Conservation (phyloP, 2,797 vertebrate genomes). For the Anolis apletophallus region DNA sequence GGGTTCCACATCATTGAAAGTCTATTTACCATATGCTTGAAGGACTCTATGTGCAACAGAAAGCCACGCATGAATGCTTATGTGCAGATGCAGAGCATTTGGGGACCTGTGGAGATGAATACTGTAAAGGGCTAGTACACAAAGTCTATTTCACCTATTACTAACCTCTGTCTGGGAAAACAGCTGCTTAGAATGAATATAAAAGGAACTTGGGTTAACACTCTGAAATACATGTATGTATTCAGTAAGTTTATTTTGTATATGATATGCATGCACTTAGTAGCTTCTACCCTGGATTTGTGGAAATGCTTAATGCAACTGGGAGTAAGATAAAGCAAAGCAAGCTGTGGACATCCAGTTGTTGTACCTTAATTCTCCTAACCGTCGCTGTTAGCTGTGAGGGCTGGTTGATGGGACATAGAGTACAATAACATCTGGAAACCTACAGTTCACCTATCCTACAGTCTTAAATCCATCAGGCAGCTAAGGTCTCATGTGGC, state of each 20-base stretch:
- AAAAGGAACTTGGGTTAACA: not conserved
- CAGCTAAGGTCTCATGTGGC: not conserved
- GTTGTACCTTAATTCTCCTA: too few relatives aligned
- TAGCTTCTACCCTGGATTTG: not conserved
- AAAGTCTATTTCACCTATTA: constrained; percentile 43
- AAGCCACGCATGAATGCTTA: constrained; percentile 64
- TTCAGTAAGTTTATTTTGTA: not conserved
- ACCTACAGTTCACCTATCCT: not conserved
- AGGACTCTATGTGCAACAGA: constrained; percentile 67
- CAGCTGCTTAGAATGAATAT: constrained; percentile 9
- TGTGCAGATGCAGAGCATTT: constrained; percentile 55
- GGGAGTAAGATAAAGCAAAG: not conserved
- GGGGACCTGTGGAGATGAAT: constrained; percentile 58
- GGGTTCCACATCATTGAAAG: constrained; percentile 69
- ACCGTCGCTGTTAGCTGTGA: not conserved
- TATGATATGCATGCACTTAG: not conserved
- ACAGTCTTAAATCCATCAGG: not conserved
- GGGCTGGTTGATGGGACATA: not conserved
- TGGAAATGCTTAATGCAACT: not conserved
- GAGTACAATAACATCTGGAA: not conserved
- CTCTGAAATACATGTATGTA: not conserved
- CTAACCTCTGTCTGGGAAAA: constrained; percentile 30
- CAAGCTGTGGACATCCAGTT: not conserved
- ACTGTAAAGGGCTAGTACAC: not conserved
- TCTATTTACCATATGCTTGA: constrained; percentile 65